Base-by-base conservation (phyloP, 2,888 invertebrate genomes). In the Toxonevra muliebris region DNA sequence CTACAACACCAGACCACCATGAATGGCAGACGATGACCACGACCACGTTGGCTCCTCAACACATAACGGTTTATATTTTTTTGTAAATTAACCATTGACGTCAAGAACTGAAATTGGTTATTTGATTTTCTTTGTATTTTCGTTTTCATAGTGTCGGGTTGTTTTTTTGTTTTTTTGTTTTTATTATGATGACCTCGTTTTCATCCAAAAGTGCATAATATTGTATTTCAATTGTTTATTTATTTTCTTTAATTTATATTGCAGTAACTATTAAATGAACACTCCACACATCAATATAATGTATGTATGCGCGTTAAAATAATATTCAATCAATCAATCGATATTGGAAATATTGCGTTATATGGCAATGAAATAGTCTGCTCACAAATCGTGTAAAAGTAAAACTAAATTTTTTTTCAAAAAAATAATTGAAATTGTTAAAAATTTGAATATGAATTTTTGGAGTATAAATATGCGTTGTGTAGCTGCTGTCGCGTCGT, bases 91-190 rank as follows among this genome's bases (percentile, higher is more conserved):
- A 15, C 20, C 50, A 59, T 3, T 13, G 53, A 61, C 41, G 20
- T 54, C 40, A 30, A 57, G 64, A 52, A 60, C 30, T 2, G 41
- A 40, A 10, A 30, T 10, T 7, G n/a, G 62, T 48, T 66, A 53
- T 65, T 57, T 48, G 17, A 57, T 68, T 61, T 68, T 40, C 57
- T 30, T 43, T 20, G 58, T 63, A 78, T 75, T 79, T 78, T 80
- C 79, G 66, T 66, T 79, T 79, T 81, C 74, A 70, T 71, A 66
- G 54, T 58, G 58, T 41, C 62, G 64, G 54, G 70, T 19, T 7
- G 5, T 48, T 13, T 48, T 10, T 10, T 13, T 45, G 45, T 13
- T 55, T 61, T 69, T 45, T 69, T 68, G 65, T 58, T 64, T 61
- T 60, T 69, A 62, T 62, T 67, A 61, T 67, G 57, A 65, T 43